Base-by-base conservation (phyloP, 2,797 vertebrate genomes). In the Trematomus bernacchii region DNA sequence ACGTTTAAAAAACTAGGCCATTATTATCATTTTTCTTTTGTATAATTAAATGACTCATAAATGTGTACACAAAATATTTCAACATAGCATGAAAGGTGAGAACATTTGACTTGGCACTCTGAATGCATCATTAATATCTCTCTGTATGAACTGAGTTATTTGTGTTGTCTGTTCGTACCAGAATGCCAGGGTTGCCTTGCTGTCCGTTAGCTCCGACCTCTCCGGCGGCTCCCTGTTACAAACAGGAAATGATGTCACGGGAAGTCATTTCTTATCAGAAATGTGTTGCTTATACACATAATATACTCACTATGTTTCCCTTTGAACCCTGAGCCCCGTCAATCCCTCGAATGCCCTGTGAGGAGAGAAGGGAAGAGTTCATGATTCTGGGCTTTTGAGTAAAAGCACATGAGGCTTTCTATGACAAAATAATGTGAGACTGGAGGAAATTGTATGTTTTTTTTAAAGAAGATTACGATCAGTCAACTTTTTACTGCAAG, bases 111-210 rank as follows among this genome's bases (percentile, higher is more conserved):
- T 27, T 5, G 27, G 4, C 4, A 27, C 27, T 27, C 27, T 27
- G 27, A 27, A 27, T 27, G 27, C 27, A 27, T 27, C 27, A 5
- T 27, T 27, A 5, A 6, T 69, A n/a, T 78, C 19, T 74, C 27
- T 70, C 40, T 19, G 18, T 47, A 40, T 12, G 2, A 9, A 21
- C 1, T 7, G 10, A 53, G 10, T 19, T 58, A 14, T 60, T 66
- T 80, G 48, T 57, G 33, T 51, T 5, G 27, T 27, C 71, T 57
- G 59, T 52, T 52, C 70, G 1, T 84, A 99, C 98, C 96, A 97
- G 93, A 80, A 98, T 96, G 8, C 98, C 98, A 0, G 97, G 97
- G 85, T 97, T 98, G 70, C 98, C 98, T 92, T 99, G 98, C 73
- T 99, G 98, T 58, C 98, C 98, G 0, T 97, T 94, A 47, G 98